phyloP scores from a whole-genome alignment of 1,140 invertebrate species.

The Hypsibius dujardini region DNA sequence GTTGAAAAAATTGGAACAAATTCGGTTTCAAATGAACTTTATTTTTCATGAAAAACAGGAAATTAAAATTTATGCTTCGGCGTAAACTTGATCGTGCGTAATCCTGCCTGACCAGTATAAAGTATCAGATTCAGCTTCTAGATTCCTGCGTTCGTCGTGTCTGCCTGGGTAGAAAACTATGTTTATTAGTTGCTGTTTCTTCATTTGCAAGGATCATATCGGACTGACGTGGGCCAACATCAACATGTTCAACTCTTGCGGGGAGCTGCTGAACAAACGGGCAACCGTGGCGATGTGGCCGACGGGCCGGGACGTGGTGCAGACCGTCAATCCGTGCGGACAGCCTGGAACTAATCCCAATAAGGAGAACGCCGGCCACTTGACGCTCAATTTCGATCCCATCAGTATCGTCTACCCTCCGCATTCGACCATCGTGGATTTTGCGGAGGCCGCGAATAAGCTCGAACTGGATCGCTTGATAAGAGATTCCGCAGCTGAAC shows the following conservation, averaged over 20 bases:
- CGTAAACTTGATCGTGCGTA: too few relatives aligned
- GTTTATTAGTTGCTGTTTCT: slow-evolving; percentile 15
- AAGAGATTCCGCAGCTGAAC: not conserved
- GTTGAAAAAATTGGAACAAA: too few relatives aligned
- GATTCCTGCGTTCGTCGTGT: slow-evolving; percentile 6
- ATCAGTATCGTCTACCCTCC: not conserved
- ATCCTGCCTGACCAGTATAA: too few relatives aligned
- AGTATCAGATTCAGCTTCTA: too few relatives aligned
- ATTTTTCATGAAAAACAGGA: too few relatives aligned
- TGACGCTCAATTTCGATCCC: slow-evolving; percentile 54
- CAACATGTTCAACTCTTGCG: slow-evolving; percentile 79
- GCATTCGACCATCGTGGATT: not conserved
- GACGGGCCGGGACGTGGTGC: slow-evolving; percentile 59
- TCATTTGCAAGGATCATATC: slow-evolving; percentile 52
- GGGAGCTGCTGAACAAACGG: slow-evolving; percentile 60
- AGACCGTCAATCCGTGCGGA: slow-evolving; percentile 66
- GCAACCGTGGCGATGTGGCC: slow-evolving; percentile 77
- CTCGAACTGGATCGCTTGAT: not conserved
- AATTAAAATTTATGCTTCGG: too few relatives aligned
- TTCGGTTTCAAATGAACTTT: too few relatives aligned
- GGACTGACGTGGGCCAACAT: slow-evolving; percentile 83
- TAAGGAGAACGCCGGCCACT: slow-evolving; percentile 52
- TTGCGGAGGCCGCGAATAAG: too few relatives aligned
- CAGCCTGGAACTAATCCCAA: slow-evolving; percentile 69
- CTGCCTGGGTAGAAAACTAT: not conserved